These are phyloP conservation scores for Ormyrus thymus DNA, from an alignment of 2,888 invertebrate species.

Conservation along the genomic window DNA sequence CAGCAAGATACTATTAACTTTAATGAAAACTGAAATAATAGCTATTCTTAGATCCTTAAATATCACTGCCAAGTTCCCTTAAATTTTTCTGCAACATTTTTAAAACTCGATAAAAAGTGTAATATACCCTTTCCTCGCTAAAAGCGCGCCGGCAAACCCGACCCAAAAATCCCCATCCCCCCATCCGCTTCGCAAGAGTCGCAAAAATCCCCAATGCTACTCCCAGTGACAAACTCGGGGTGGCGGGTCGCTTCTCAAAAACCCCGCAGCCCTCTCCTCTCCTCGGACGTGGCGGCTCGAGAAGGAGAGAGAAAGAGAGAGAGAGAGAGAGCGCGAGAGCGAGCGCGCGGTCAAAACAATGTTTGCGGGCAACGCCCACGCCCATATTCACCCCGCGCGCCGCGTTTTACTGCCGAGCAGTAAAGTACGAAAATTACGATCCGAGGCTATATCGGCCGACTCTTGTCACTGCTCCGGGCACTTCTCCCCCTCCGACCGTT, in stretches of 20 bases:
- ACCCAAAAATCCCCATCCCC: not conserved
- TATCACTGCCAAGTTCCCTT: too few species aligned
- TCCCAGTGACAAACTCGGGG: not conserved
- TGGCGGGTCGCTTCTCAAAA: not conserved
- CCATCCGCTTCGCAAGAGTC: not conserved
- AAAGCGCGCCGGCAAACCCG: not conserved
- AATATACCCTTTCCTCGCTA: too few species aligned
- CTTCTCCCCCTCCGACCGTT: constrained; percentile 39
- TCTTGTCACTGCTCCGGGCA: constrained; percentile 72
- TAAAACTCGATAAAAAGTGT: too few species aligned
- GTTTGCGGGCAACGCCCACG: constrained; percentile 72
- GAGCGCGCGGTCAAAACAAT: constrained; percentile 71
- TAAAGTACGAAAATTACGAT: constrained; percentile 73
- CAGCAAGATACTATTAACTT: too few species aligned
- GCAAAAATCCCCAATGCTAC: not conserved
- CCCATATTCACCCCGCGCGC: constrained; percentile 65
- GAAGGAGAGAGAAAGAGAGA: not conserved
- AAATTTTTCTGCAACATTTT: too few species aligned
- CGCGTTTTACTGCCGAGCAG: constrained; percentile 69
- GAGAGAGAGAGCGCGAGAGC: not conserved
- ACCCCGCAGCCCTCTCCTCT: not conserved
- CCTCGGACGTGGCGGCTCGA: not conserved
- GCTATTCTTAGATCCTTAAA: too few species aligned
- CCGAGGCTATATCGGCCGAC: constrained; percentile 58
- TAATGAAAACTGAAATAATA: too few species aligned